These are phyloP conservation scores for Percopsis omiscomaycus DNA, from an alignment of 2,797 vertebrate species.

Conservation along the genomic window DNA sequence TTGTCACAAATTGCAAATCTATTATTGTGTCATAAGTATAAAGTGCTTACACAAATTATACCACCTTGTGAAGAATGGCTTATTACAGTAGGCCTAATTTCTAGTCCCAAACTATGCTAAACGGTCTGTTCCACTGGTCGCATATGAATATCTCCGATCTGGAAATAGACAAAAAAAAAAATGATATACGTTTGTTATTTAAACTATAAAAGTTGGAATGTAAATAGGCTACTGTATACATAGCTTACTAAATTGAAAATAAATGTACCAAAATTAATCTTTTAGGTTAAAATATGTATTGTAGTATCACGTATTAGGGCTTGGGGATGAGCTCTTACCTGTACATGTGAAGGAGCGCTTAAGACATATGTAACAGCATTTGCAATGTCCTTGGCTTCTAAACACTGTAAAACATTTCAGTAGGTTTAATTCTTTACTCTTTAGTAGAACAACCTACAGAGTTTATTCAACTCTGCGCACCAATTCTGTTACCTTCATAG, in stretches of 20 bases:
- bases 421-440: background rate
- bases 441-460: background rate
- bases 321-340: slow-evolving; percentile 69
- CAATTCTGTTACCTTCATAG: slow-evolving; percentile 75
- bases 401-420: slow-evolving; percentile 65
- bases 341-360: slow-evolving; percentile 83
- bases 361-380: slow-evolving; percentile 82
- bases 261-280: background rate
- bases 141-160: slow-evolving; percentile 89
- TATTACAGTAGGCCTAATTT: too few relatives aligned
- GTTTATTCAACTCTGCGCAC: background rate
- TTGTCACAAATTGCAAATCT: too few relatives aligned
- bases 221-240: background rate
- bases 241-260: background rate
- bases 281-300: background rate
- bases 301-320: background rate
- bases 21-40: too few relatives aligned
- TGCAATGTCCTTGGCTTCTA: slow-evolving; percentile 84
- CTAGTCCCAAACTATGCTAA: slow-evolving; percentile 45
- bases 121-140: slow-evolving; percentile 80
- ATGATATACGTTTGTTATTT: background rate
- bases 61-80: too few relatives aligned
- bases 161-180: slow-evolving; percentile 5
- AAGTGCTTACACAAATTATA: too few relatives aligned
- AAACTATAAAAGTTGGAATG: background rate